Evolutionary conservation across 2,113 vertebrate genomes (phyloP).

Genomic region (Hylia prasina): DNA sequence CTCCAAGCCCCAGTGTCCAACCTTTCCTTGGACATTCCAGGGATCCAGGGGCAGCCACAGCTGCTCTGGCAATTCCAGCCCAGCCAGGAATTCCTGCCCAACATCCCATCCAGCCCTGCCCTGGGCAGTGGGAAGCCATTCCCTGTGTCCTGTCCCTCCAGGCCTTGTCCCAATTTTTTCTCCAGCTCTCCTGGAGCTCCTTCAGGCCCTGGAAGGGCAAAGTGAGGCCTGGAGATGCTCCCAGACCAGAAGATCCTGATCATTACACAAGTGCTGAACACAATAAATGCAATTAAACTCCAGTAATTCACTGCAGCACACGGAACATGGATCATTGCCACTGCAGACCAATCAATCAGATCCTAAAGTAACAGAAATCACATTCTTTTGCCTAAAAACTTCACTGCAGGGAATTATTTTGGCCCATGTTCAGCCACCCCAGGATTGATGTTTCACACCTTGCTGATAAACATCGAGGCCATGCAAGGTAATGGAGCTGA

Average conservation of each 20-base stretch:
- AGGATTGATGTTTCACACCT: background rate
- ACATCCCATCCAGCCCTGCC: background rate
- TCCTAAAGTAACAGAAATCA: background rate
- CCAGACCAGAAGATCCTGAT: background rate
- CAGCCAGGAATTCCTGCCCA: background rate
- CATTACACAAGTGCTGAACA: background rate
- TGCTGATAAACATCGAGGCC: background rate
- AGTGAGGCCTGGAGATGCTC: background rate
- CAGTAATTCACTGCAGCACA: background rate
- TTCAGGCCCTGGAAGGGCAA: fast-evolving
- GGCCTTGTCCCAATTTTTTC: background rate
- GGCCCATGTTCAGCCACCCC: background rate
- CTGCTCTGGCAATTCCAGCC: background rate
- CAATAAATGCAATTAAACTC: background rate
- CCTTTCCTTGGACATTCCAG: background rate
- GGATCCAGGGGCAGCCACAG: background rate
- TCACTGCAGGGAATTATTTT: background rate
- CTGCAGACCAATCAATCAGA: background rate
- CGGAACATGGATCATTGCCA: background rate
- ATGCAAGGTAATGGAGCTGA: background rate
- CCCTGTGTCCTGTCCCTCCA: background rate
- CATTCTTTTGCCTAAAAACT: conserved; percentile 3
- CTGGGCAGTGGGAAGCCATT: background rate
- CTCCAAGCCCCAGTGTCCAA: background rate
- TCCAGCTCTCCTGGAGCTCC: background rate